These are phyloP conservation scores for Drosophila tanythrix DNA, from an alignment of 2,888 invertebrate species.

Conservation along the genomic window DNA sequence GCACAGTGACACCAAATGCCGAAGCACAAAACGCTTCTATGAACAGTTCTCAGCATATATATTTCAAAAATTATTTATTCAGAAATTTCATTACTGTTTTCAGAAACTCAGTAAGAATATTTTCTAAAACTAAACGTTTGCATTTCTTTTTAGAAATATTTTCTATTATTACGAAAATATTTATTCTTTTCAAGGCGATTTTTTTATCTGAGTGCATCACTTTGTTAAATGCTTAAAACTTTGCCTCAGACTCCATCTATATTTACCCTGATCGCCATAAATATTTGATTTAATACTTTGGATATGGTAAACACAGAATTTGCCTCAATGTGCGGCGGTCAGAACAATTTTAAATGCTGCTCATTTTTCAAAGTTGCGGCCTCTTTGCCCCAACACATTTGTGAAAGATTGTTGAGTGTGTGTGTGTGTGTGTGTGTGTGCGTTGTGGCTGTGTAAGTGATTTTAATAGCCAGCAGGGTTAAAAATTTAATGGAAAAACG, in stretches of 20 bases:
- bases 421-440: conserved; percentile 34
- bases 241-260: neutral
- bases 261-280: neutral
- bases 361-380: conserved; percentile 76
- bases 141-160: neutral
- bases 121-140: neutral
- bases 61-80: neutral
- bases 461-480: conserved; percentile 80
- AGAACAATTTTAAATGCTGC: conserved; percentile 75
- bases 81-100: neutral
- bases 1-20: conserved; percentile 31
- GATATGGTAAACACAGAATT: neutral
- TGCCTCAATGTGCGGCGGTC: conserved; percentile 52
- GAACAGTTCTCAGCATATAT: neutral
- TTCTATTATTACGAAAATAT: neutral
- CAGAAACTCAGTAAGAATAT: neutral
- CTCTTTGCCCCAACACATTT: conserved; percentile 52
- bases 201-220: neutral
- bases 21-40: neutral
- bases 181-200: neutral
- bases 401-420: conserved; percentile 26
- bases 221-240: neutral
- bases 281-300: neutral
- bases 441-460: conserved; percentile 50
- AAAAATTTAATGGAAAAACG: conserved; percentile 81